Percentiles rank a stretch among this genome's conserved stretches.
phyloP scores from a whole-genome alignment of 2,797 vertebrate species.

The Lycodopsis pacificus region DNA sequence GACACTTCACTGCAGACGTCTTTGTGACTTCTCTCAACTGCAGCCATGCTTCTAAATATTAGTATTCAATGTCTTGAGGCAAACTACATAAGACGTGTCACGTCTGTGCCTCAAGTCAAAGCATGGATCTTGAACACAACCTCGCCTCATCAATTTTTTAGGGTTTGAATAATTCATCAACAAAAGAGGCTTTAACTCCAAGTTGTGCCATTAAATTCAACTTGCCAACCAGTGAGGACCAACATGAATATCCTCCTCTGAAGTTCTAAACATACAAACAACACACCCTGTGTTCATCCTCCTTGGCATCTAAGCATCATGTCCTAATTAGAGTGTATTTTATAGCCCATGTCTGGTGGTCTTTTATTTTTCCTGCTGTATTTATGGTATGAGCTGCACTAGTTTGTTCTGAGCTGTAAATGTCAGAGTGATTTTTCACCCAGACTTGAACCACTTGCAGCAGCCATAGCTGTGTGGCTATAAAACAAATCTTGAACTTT shows the following conservation, averaged over 20 bases:
- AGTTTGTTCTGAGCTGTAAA: slow-evolving; percentile 31
- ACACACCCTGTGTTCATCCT: slow-evolving; percentile 5
- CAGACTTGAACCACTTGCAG: slow-evolving; percentile 12
- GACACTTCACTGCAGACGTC: not conserved
- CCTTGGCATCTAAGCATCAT: slow-evolving; percentile 5
- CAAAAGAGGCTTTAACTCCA: slow-evolving; percentile 12
- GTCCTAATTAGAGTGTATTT: slow-evolving; percentile 39
- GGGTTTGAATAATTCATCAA: slow-evolving; percentile 7
- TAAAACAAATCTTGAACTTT: slow-evolving; percentile 36
- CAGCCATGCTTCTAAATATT: not conserved
- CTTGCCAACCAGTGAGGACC: slow-evolving; percentile 3
- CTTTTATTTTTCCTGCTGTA: slow-evolving; percentile 7
- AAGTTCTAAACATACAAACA: slow-evolving; percentile 10
- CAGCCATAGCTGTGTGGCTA: not conserved
- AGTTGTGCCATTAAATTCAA: not conserved
- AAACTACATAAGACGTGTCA: not conserved
- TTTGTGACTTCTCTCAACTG: not conserved
- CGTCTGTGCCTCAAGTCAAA: not conserved
- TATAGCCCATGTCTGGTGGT: slow-evolving; percentile 16
- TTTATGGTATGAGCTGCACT: slow-evolving; percentile 22
- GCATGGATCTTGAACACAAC: not conserved
- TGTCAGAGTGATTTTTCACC: slow-evolving; percentile 41
- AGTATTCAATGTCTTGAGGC: not conserved
- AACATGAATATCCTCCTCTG: not conserved
- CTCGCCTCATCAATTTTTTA: not conserved